These are phyloP conservation scores for Siphlonurus alternatus DNA, from an alignment of 2,888 invertebrate genomes.

Conservation along the genomic window DNA sequence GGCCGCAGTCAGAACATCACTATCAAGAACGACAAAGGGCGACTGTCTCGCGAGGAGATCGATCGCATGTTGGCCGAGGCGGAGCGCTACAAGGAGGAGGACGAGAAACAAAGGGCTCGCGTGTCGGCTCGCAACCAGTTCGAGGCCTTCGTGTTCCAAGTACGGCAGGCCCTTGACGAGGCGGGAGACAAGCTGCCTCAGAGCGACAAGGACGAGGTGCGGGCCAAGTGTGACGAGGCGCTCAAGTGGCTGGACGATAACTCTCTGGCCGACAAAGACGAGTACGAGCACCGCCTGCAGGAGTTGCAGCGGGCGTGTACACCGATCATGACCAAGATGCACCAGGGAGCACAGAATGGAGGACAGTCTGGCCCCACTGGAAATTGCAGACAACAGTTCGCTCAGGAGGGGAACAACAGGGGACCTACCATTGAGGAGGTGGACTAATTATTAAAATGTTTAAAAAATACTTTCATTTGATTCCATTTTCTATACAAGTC, in stretches of 20 bases:
- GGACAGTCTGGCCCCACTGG: background rate
- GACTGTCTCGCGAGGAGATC: conserved; percentile 71
- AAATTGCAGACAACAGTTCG: background rate
- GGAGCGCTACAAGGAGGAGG: conserved; percentile 56
- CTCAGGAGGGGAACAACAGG: too few relatives aligned
- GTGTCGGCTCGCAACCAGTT: conserved; percentile 54
- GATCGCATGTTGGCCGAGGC: conserved; percentile 71
- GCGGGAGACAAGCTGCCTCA: conserved; percentile 23
- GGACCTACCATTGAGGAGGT: conserved; percentile 41
- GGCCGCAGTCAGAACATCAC: conserved; percentile 66
- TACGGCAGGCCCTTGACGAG: conserved; percentile 24
- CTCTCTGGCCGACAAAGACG: conserved; percentile 56
- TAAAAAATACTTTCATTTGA: too few relatives aligned
- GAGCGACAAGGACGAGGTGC: conserved; percentile 24
- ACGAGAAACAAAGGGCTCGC: conserved; percentile 47
- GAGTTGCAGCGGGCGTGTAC: conserved; percentile 56
- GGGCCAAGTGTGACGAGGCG: conserved; percentile 46
- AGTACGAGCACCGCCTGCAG: conserved; percentile 59
- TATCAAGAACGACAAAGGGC: conserved; percentile 73
- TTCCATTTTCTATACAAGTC: too few relatives aligned
- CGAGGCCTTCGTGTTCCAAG: conserved; percentile 32
- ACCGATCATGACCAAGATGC: conserved; percentile 71
- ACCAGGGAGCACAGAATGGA: conserved; percentile 35
- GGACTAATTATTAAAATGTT: too few relatives aligned
- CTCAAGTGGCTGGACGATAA: conserved; percentile 69